These are phyloP conservation scores for Clivina fossor DNA, from an alignment of 2,888 invertebrate species.

Conservation along the genomic window DNA sequence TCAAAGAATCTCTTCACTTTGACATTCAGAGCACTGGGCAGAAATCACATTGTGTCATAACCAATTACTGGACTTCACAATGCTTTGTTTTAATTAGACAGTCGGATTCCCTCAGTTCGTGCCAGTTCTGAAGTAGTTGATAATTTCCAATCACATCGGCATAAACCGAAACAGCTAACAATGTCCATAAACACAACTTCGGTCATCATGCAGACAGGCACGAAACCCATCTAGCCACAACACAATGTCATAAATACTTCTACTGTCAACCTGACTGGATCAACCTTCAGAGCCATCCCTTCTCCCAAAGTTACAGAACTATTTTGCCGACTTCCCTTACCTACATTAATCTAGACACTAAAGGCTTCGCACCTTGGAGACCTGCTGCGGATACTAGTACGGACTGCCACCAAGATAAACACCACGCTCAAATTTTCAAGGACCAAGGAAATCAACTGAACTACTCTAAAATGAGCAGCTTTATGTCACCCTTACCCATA, in stretches of 20 bases:
- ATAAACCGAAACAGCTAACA: too few relatives aligned
- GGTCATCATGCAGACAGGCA: too few relatives aligned
- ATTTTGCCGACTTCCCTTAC: not conserved
- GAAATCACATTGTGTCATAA: too few relatives aligned
- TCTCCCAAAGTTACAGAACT: not conserved
- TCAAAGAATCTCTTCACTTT: conserved; percentile 66
- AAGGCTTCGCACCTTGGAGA: conserved; percentile 39
- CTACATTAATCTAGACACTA: not conserved
- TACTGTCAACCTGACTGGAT: too few relatives aligned
- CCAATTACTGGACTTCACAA: conserved; percentile 65
- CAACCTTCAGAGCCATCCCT: not conserved
- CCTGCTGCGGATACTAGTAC: not conserved
- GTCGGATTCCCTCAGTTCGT: too few relatives aligned
- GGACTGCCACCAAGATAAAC: conserved; percentile 37
- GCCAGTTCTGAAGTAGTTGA: conserved; percentile 63
- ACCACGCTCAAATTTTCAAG: too few relatives aligned
- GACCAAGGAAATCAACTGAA: too few relatives aligned
- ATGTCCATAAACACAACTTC: too few relatives aligned
- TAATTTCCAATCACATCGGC: too few relatives aligned
- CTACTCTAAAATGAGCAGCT: too few relatives aligned
- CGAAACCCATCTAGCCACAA: too few relatives aligned
- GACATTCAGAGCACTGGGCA: conserved; percentile 68
- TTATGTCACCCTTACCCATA: not conserved
- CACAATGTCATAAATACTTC: too few relatives aligned
- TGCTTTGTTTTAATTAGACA: conserved; percentile 72